These are phyloP conservation scores for Catharus bicknelli DNA, from an alignment of 2,113 vertebrate species.

Conservation along the genomic window DNA sequence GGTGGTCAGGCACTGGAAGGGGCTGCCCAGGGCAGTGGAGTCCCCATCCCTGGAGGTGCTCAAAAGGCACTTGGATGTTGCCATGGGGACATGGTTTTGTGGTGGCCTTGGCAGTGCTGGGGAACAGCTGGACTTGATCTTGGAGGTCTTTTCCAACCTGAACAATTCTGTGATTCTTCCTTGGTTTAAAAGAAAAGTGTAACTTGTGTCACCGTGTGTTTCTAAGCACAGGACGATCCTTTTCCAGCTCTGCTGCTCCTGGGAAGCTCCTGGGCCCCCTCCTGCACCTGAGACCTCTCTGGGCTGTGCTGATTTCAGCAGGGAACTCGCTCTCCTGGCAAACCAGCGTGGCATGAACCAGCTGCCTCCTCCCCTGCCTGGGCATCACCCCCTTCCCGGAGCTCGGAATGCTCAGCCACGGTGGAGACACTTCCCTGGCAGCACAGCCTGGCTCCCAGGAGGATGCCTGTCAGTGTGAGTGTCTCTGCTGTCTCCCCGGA, in stretches of 20 bases:
- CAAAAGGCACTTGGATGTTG: too few relatives aligned
- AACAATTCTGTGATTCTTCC: background rate
- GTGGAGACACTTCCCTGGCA: background rate
- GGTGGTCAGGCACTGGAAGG: background rate
- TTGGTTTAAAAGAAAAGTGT: background rate
- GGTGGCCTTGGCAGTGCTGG: background rate
- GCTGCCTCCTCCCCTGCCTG: background rate
- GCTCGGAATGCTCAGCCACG: accelerated
- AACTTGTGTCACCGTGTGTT: accelerated
- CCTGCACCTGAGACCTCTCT: background rate
- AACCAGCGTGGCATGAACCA: accelerated
- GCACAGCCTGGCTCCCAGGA: accelerated
- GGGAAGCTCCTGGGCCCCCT: background rate
- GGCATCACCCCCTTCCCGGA: accelerated
- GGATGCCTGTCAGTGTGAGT: background rate
- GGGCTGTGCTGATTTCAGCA: background rate
- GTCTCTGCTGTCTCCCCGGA: background rate
- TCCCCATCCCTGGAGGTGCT: background rate
- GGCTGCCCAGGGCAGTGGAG: background rate
- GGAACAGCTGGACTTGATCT: background rate
- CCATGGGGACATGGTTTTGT: background rate
- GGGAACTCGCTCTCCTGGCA: background rate
- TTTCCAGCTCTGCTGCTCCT: background rate
- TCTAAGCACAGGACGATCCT: background rate
- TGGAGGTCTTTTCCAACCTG: background rate